Evolutionary conservation across 1,140 invertebrate species (phyloP), one percentile per base, ranked within the genome.

Genomic region (Cotesia chilonis): DNA sequence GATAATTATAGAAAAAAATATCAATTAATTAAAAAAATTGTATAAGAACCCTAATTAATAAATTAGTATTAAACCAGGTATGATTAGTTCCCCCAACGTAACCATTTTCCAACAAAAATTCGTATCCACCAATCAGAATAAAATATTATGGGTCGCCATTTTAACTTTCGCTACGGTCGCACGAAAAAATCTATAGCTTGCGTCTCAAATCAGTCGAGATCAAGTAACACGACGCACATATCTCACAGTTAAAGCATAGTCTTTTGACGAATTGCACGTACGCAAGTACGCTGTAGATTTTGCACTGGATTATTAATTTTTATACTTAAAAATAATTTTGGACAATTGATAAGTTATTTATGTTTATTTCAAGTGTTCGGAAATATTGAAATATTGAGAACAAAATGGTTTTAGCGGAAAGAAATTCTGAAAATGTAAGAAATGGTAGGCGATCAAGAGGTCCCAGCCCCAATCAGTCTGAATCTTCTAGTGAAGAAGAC

Each of bases 401-500:
- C 2, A 74, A 74, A 54, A 96, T 96, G 94, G 94, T 96, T 81
- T 90, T 95, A 83, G 93, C 94, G 9, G 94, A 96, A 83, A 92
- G 93, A 88, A 94, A 92, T 87, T 89, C 89, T 74, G 93, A 94
- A 78, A 91, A 90, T 86, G 90, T 93, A 74, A 88, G 94, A 81
- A 96, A 96, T 86, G 95, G 94, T 60, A 90, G 94, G 76, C 90
- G 94, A 85, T 96, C 94, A 75, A 90, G 94, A 82, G 94, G 94
- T 82, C 93, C 94, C 80, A 96, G 94, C 89, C 95, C 95, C 71
- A 95, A 95, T 89, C 92, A 94, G 80, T 92, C 93, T 61, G 92
- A 93, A 75, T 91, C 92, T 61, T 94, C 92, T 79, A 93, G 92
- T 74, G 93, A 94, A 78, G 93, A 94, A 82, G 93, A 94, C 84